These are phyloP conservation scores for Pygoscelis adeliae DNA, from an alignment of 2,113 vertebrate genomes.

Conservation along the genomic window DNA sequence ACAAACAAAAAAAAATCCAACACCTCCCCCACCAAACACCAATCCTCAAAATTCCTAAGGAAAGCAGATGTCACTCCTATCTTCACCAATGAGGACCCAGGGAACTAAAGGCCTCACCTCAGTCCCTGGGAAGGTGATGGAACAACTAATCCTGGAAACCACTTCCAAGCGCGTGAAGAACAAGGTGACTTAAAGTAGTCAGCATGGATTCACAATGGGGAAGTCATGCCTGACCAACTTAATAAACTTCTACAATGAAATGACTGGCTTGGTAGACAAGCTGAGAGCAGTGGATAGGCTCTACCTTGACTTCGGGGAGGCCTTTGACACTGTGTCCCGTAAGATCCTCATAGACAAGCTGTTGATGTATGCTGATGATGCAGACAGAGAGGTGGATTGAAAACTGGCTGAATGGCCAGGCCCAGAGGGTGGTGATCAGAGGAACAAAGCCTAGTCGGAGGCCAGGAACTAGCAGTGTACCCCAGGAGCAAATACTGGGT, in stretches of 20 bases:
- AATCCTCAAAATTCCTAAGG: background rate
- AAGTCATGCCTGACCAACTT: background rate
- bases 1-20: background rate
- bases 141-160: background rate
- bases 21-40: background rate
- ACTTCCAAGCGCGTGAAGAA: background rate
- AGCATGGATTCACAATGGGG: background rate
- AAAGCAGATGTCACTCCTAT: background rate
- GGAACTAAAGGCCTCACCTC: background rate
- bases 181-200: background rate
- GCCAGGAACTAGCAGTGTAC: background rate
- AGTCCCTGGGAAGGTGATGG: background rate
- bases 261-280: background rate
- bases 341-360: background rate
- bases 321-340: background rate
- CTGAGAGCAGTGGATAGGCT: background rate
- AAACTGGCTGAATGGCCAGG: background rate
- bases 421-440: background rate
- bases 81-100: background rate
- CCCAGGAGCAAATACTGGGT: background rate
- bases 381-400: background rate
- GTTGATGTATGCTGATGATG: background rate
- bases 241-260: background rate
- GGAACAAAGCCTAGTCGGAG: background rate
- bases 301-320: background rate